phyloP scores from a whole-genome alignment of 2,797 vertebrate genomes.

The Acanthiza pusilla region DNA sequence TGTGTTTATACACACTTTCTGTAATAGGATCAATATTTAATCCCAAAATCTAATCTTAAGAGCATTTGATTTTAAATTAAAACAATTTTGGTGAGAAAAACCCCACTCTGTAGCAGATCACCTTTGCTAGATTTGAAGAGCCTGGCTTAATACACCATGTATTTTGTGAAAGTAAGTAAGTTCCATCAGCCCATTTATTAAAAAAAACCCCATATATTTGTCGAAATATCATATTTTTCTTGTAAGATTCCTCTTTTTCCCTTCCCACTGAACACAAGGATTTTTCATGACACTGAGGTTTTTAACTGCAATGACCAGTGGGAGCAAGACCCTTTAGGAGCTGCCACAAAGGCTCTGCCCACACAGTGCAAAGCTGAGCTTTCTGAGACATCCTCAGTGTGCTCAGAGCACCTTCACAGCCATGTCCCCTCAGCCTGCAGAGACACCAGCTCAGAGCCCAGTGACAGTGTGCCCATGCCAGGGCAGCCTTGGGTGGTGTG shows the following conservation, averaged over 20 bases:
- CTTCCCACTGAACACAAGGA: neutral
- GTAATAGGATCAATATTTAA: constrained; percentile 38
- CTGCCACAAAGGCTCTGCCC: neutral
- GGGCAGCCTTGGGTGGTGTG: neutral
- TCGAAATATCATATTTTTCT: neutral
- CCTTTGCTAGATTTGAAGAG: constrained; percentile 1
- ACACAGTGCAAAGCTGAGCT: neutral
- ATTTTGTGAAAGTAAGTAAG: neutral
- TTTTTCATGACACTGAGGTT: neutral
- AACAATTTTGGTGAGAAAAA: constrained; percentile 1
- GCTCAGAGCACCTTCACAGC: neutral
- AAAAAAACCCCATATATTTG: neutral
- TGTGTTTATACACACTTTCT: neutral
- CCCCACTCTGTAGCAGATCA: neutral
- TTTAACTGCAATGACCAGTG: neutral
- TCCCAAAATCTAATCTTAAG: neutral
- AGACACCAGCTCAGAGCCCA: neutral
- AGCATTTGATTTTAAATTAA: constrained; percentile 13
- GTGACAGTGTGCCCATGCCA: neutral
- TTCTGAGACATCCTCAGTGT: neutral
- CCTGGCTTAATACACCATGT: neutral
- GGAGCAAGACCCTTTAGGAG: neutral
- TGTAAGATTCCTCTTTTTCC: neutral
- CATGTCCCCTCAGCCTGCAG: neutral
- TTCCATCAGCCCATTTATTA: neutral